Base-by-base conservation (phyloP, 2,797 vertebrate genomes). In the Ctenosaura bakeri region DNA sequence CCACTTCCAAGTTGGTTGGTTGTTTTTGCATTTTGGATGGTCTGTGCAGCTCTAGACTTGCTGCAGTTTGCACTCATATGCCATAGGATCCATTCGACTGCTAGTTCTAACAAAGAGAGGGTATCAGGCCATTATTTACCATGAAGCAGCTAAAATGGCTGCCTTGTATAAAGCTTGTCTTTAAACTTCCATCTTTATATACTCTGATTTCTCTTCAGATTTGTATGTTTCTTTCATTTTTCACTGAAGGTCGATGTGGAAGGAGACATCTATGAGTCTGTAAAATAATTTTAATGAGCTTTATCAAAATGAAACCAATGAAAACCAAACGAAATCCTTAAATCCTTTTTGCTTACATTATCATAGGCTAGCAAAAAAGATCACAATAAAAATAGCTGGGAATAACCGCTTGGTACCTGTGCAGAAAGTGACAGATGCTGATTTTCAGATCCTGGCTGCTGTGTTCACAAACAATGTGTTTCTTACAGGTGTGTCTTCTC, bases 351-450 rank as follows among this genome's bases (percentile, higher is more conserved):
- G 93, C 93, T 89, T 92, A 9, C 78, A 14, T 96, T 95, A 56
- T 50, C 91, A 86, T 80, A 96, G 93, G 81, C 0, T 0, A 52
- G 13, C 74, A 32, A 59, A 94, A 91, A 94, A 71, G 35, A 82
- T 96, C 83, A 96, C 93, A 1, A 86, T 99, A 89, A 97, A 96
- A 38, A 94, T 99, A 90, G 85, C 96, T 85, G 98, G 98, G 91
- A 98, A 98, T 94, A 94, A 95, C 87, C 90, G 22, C 0, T 93
- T 96, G 79, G 91, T 93, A 83, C 88, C 91, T 14, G 94, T 95
- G 59, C 96, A 97, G 29, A 97, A 95, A 93, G 88, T 99, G 54
- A 94, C 95, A n/a, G 97, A 98, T 90, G 76, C 90, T 0, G 98
- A 99, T 92, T 92, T 97, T 81, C 93, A 94, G 6, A 94, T 93